Percentiles rank a stretch among this genome's conserved stretches.
Conservation (phyloP, 2,888 invertebrate species). For the Netelia virgata region DNA sequence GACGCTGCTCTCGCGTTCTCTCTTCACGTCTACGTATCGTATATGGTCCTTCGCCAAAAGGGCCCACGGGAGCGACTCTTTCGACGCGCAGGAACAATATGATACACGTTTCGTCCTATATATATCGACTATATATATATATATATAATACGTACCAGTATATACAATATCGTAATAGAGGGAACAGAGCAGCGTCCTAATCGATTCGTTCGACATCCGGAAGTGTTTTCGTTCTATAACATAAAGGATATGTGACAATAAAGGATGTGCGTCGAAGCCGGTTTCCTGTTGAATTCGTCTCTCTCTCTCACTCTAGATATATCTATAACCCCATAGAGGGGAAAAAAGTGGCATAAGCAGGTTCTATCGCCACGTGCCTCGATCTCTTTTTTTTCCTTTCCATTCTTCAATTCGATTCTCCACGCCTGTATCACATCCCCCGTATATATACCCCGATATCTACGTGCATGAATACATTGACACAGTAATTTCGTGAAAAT, state of each 20-base stretch:
- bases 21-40: not conserved
- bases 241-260: slow-evolving; percentile 10
- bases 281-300: slow-evolving; percentile 10
- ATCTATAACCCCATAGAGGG: not conserved
- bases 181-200: slow-evolving; percentile 37
- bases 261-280: slow-evolving; percentile 12
- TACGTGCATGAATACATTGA: slow-evolving; percentile 42
- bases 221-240: slow-evolving; percentile 48
- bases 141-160: not conserved
- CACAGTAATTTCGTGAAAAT: slow-evolving; percentile 49
- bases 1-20: slow-evolving; percentile 4
- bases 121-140: slow-evolving; percentile 2
- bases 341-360: slow-evolving; percentile 16
- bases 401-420: slow-evolving; percentile 36
- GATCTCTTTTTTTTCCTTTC: not conserved
- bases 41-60: slow-evolving; percentile 32
- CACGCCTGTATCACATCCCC: slow-evolving; percentile 38
- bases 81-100: slow-evolving; percentile 26
- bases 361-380: slow-evolving; percentile 45
- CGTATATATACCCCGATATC: not conserved
- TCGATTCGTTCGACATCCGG: slow-evolving; percentile 54
- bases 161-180: slow-evolving; percentile 32
- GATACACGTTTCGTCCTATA: slow-evolving; percentile 17
- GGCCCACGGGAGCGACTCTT: slow-evolving; percentile 30
- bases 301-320: not conserved